Percentiles rank a stretch among this genome's conserved stretches.
Conservation (phyloP, 2,113 vertebrate species). For the Echinops telfairi region DNA sequence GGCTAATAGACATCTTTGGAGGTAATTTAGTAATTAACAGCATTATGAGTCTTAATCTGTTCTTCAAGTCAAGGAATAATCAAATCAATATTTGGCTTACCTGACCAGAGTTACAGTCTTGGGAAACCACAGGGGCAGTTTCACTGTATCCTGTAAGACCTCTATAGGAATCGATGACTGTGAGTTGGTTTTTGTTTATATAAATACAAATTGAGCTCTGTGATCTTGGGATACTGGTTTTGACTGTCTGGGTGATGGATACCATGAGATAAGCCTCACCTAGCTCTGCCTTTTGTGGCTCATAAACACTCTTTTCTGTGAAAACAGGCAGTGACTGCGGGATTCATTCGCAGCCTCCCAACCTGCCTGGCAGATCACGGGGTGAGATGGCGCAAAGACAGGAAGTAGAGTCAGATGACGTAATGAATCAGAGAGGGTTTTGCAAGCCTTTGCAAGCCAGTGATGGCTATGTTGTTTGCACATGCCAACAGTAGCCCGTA, state of each 20-base stretch:
- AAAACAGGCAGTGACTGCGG: too few species aligned
- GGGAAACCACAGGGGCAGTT: too few species aligned
- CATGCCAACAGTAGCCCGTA: too few species aligned
- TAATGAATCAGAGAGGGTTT: not conserved
- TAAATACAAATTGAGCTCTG: not conserved
- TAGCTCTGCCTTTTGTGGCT: not conserved
- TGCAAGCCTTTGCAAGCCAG: not conserved
- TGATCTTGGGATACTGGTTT: not conserved
- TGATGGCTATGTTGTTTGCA: not conserved
- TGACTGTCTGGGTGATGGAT: not conserved
- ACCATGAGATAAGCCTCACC: not conserved
- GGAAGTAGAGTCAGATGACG: not conserved
- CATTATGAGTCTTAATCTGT: not conserved
- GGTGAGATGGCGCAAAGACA: not conserved
- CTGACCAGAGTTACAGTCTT: too few species aligned
- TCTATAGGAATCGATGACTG: too few species aligned
- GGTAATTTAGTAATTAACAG: not conserved
- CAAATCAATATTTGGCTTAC: constrained; percentile 8
- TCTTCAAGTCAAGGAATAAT: constrained; percentile 1
- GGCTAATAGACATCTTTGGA: not conserved
- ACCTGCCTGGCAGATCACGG: not conserved
- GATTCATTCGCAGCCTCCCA: not conserved
- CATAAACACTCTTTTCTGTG: not conserved
- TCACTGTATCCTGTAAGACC: too few species aligned
- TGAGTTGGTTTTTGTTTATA: not conserved